phyloP scores from a whole-genome alignment of 2,888 invertebrate species.

The Phortica okadai region DNA sequence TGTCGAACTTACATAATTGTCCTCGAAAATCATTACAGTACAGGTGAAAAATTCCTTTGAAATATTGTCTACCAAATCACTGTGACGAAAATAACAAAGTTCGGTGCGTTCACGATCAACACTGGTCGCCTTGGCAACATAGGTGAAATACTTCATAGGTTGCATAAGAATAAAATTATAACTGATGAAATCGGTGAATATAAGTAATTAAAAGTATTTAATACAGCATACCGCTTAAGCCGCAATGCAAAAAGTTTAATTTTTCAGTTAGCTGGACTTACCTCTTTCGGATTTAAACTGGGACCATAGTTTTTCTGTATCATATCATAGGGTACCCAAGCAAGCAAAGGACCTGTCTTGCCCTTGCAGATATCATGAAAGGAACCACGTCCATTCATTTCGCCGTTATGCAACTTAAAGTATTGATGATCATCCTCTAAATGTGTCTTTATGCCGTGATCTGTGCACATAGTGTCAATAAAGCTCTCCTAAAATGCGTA shows the following conservation, averaged over 20 bases:
- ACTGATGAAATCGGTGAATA: neutral
- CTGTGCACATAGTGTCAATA: conserved; percentile 68
- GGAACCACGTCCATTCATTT: conserved; percentile 61
- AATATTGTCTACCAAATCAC: conserved; percentile 65
- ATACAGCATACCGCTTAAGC: too few relatives aligned
- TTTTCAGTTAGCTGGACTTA: conserved; percentile 23
- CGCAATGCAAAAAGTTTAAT: too few relatives aligned
- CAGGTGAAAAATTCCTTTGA: conserved; percentile 66
- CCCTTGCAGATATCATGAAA: conserved; percentile 64
- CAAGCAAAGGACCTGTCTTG: conserved; percentile 58
- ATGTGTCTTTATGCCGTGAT: conserved; percentile 59
- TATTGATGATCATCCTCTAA: conserved; percentile 64
- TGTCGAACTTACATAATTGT: conserved; percentile 67
- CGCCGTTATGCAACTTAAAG: conserved; percentile 68
- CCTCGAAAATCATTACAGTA: conserved; percentile 72
- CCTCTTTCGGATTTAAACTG: conserved; percentile 70
- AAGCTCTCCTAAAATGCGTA: conserved; percentile 60
- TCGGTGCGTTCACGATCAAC: conserved; percentile 67
- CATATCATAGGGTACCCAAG: conserved; percentile 68
- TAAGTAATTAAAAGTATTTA: too few relatives aligned
- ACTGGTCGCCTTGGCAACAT: conserved; percentile 72
- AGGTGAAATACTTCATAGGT: conserved; percentile 60
- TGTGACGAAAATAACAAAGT: conserved; percentile 71
- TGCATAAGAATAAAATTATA: neutral
- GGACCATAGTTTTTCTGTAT: conserved; percentile 62